These are phyloP conservation scores for Styela clava DNA, from an alignment of 23 tunicate species.

Conservation along the genomic window DNA sequence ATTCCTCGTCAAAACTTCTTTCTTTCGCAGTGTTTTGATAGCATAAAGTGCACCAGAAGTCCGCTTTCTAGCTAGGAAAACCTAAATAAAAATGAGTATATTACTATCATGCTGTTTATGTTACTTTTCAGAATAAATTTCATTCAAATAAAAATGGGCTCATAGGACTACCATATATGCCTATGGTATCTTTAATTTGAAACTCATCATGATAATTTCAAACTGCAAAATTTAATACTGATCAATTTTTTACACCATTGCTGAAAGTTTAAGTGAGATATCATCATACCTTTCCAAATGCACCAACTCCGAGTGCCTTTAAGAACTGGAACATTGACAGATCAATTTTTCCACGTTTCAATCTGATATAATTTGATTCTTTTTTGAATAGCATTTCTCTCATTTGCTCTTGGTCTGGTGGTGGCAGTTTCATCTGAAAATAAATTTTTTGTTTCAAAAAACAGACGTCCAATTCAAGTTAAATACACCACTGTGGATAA, in stretches of 20 bases:
- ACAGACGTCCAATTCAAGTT: too few species aligned
- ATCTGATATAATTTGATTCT: conserved; percentile 80
- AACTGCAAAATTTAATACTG: too few species aligned
- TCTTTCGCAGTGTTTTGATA: conserved; percentile 86
- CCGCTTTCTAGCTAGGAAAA: conserved; percentile 73
- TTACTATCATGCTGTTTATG: not conserved
- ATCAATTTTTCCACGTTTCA: conserved; percentile 82
- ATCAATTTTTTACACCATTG: too few species aligned
- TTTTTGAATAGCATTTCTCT: conserved; percentile 64
- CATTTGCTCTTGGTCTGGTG: conserved; percentile 21
- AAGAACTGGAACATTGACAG: conserved; percentile 61
- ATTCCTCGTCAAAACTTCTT: conserved; percentile 77
- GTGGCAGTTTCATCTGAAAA: conserved; percentile 16
- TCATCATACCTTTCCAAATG: conserved; percentile 88
- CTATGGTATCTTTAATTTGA: too few species aligned
- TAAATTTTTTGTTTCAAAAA: too few species aligned
- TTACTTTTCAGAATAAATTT: not conserved
- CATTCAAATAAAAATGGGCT: too few species aligned
- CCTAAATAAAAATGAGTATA: conserved; percentile 41
- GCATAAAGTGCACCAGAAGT: conserved; percentile 78
- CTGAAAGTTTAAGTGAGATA: too few species aligned
- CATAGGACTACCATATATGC: too few species aligned
- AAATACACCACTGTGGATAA: too few species aligned
- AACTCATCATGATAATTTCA: too few species aligned
- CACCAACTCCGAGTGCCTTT: conserved; percentile 84